phyloP scores from a whole-genome alignment of 64 coral and sea anemone genomes.

The Stichodactyla mertensii region DNA sequence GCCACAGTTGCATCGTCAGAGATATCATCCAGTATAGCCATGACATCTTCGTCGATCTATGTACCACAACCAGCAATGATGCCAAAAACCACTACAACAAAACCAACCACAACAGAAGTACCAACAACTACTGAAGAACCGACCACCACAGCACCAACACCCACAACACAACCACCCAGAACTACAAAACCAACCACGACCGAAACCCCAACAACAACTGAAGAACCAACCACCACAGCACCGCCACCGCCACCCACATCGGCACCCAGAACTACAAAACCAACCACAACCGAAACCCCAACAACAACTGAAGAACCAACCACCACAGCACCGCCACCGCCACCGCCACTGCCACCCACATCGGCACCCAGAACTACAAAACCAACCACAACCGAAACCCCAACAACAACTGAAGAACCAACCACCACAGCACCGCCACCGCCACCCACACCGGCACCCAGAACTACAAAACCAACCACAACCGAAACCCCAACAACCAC shows the following conservation, averaged over 20 bases:
- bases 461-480: background rate
- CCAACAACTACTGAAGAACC: background rate
- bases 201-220: background rate
- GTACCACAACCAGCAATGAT: background rate
- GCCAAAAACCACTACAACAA: background rate
- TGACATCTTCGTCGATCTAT: background rate
- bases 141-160: background rate
- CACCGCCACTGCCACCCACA: too few species aligned
- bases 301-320: background rate
- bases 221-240: background rate
- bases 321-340: too few species aligned
- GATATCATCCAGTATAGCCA: background rate
- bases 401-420: background rate
- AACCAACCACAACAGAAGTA: background rate
- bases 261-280: background rate
- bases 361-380: background rate
- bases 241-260: background rate
- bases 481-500: background rate
- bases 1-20: background rate
- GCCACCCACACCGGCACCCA: background rate
- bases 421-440: too few species aligned
- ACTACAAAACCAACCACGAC: background rate
- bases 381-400: background rate
- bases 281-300: background rate
- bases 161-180: background rate